Conservation (phyloP, 2,113 vertebrate genomes). For the Verasper variegatus region DNA sequence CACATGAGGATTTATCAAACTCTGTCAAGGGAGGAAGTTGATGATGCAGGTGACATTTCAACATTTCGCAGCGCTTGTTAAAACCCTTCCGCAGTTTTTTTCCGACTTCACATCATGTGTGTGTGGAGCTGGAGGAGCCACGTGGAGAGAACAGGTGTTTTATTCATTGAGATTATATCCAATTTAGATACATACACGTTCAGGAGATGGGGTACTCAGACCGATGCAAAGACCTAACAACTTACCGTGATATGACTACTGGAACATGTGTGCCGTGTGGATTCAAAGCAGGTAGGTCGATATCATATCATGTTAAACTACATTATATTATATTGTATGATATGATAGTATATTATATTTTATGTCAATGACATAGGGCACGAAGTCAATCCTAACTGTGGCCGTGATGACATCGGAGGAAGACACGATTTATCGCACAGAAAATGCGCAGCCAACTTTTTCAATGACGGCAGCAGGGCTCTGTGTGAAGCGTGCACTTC, state of each 20-base stretch:
- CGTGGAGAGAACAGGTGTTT: no score
- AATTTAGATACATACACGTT: not conserved
- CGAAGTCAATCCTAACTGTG: slow-evolving; percentile 67
- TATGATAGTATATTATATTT: not conserved
- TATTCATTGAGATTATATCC: no score
- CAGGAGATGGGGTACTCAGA: not conserved
- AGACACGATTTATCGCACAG: fast-evolving
- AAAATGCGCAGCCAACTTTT: not conserved
- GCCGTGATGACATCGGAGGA: slow-evolving; percentile 14
- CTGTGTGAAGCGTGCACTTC: not conserved
- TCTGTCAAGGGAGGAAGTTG: no score
- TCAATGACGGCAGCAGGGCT: slow-evolving; percentile 42
- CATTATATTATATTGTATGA: not conserved
- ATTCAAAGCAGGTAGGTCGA: slow-evolving; percentile 2
- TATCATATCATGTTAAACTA: not conserved
- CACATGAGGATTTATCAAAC: no score
- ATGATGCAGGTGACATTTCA: no score
- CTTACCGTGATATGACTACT: not conserved
- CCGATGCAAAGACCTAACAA: not conserved
- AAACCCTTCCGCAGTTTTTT: no score
- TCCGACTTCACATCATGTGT: no score
- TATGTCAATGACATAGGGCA: slow-evolving; percentile 28
- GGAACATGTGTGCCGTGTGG: not conserved
- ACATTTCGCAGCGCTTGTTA: no score
- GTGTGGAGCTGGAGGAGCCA: no score